Conservation (phyloP, 2,113 vertebrate genomes). For the Ptychochromis oligacanthus region DNA sequence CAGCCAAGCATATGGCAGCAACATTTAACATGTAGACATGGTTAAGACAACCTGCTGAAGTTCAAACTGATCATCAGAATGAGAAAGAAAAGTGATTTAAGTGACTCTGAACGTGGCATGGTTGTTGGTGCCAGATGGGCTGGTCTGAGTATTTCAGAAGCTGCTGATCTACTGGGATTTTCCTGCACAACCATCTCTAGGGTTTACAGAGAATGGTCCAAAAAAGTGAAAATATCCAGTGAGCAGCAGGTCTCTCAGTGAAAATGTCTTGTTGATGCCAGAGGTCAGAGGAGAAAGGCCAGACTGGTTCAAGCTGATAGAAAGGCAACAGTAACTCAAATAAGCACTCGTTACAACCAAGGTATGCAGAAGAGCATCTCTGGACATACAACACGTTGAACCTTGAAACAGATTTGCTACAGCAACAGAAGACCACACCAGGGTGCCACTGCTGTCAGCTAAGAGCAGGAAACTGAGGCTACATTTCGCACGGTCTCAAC, state of each 20-base stretch:
- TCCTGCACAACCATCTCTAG: too few species aligned
- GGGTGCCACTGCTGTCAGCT: too few species aligned
- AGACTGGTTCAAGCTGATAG: neutral
- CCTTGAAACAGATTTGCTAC: too few species aligned
- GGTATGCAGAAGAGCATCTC: neutral
- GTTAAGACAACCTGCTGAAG: neutral
- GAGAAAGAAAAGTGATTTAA: neutral
- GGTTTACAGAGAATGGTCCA: neutral
- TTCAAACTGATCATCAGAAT: neutral
- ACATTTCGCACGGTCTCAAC: too few species aligned
- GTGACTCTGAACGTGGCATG: neutral
- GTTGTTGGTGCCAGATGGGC: neutral
- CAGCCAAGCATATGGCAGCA: neutral
- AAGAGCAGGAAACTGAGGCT: too few species aligned
- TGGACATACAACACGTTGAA: too few species aligned
- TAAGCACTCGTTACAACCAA: neutral
- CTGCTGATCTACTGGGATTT: neutral
- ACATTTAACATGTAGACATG: neutral
- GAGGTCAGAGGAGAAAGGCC: neutral
- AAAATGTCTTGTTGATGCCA: neutral
- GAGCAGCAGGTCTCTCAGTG: neutral
- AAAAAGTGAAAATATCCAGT: neutral
- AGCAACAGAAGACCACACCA: too few species aligned
- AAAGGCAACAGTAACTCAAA: neutral
- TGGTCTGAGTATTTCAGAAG: neutral